Percentiles rank a stretch among this genome's conserved stretches.
Conservation (phyloP, 2,113 vertebrate genomes). For the Excalfactoria chinensis region DNA sequence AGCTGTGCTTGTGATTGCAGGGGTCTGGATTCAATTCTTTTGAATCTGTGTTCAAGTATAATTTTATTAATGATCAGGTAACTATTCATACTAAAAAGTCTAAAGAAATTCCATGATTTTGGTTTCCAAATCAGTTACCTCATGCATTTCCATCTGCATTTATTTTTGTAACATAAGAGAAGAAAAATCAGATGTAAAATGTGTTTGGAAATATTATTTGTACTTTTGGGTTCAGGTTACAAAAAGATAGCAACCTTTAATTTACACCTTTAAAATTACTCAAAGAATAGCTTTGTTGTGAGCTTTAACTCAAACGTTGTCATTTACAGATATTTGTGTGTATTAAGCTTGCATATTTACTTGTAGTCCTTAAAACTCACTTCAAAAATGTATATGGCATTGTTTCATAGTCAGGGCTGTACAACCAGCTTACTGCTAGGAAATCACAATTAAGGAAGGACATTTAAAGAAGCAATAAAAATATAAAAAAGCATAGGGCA, state of each 20-base stretch:
- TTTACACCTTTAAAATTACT: background rate
- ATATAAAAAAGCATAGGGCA: background rate
- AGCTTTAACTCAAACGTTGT: background rate
- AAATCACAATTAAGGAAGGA: background rate
- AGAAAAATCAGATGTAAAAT: background rate
- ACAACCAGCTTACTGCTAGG: background rate
- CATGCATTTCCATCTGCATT: background rate
- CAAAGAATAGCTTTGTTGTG: background rate
- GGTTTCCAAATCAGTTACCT: background rate
- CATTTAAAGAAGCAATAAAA: background rate
- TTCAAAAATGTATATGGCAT: background rate
- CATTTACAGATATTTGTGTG: background rate
- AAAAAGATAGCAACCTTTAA: background rate
- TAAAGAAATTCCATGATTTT: background rate
- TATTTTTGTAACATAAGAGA: background rate
- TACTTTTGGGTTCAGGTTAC: background rate
- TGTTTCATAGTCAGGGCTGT: background rate
- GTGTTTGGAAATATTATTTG: background rate
- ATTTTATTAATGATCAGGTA: background rate
- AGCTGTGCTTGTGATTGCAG: background rate
- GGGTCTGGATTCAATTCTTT: background rate
- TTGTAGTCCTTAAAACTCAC: background rate
- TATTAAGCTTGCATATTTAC: background rate
- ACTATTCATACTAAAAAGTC: background rate
- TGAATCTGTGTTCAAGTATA: background rate